phyloP scores from a whole-genome alignment of 2,888 invertebrate genomes.

The Mythimna impura region DNA sequence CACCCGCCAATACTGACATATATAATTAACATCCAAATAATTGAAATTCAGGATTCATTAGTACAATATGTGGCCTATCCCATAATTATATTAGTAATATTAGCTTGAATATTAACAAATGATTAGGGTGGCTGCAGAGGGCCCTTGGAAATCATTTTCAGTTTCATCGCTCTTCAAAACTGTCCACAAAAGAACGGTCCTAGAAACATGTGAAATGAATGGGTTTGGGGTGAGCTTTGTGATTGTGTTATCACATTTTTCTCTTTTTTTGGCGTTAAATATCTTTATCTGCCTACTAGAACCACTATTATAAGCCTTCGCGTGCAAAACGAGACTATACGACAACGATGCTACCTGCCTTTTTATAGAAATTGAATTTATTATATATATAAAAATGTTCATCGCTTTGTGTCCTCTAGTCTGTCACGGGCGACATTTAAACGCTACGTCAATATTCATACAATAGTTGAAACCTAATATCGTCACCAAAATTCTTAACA shows the following conservation, averaged over 20 bases:
- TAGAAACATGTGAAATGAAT: constrained; percentile 31
- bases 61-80: constrained; percentile 19
- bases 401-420: too few species aligned
- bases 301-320: too few species aligned
- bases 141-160: constrained; percentile 16
- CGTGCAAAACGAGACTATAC: too few species aligned
- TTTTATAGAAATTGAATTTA: too few species aligned
- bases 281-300: too few species aligned
- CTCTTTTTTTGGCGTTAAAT: not conserved
- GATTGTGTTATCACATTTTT: not conserved
- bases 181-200: constrained; percentile 27
- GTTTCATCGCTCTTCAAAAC: constrained; percentile 33
- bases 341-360: too few species aligned
- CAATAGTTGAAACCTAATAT: too few species aligned
- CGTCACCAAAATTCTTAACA: too few species aligned
- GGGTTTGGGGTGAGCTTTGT: not conserved
- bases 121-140: not conserved
- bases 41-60: constrained; percentile 16
- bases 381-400: too few species aligned
- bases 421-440: too few species aligned
- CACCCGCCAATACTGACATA: constrained; percentile 1
- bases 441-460: too few species aligned
- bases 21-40: constrained; percentile 29
- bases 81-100: constrained; percentile 2
- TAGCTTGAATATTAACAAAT: constrained; percentile 12